Conservation (phyloP, 2,888 invertebrate species). For the Cheilosia grossa region DNA sequence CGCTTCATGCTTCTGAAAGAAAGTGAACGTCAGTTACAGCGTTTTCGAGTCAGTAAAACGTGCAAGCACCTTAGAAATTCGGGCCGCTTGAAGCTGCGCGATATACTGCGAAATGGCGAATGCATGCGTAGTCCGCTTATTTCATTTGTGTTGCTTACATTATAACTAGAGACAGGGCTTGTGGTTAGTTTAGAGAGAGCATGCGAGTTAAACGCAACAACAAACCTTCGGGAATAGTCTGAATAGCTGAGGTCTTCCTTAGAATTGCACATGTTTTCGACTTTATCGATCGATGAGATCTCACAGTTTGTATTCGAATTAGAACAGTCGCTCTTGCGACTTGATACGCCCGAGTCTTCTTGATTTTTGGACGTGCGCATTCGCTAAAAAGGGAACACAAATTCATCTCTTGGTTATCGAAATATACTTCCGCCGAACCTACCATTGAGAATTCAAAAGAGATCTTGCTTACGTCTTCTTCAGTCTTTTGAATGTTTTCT, state of each 20-base stretch:
- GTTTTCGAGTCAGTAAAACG: not conserved
- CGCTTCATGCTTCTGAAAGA: constrained; percentile 85
- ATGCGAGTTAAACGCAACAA: constrained; percentile 69
- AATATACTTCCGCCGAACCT: constrained; percentile 54
- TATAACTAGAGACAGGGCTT: constrained; percentile 78
- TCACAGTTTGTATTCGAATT: constrained; percentile 85
- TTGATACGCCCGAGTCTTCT: constrained; percentile 84
- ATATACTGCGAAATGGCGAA: constrained; percentile 81
- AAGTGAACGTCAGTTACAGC: not conserved
- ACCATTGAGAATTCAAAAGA: constrained; percentile 82
- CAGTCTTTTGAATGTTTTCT: constrained; percentile 80
- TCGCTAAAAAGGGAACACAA: constrained; percentile 75
- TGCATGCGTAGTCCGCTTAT: constrained; percentile 81
- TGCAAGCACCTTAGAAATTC: constrained; percentile 79
- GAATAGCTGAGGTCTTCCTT: constrained; percentile 81
- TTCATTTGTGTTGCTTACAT: constrained; percentile 81
- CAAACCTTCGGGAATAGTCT: constrained; percentile 84
- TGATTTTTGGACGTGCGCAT: constrained; percentile 78
- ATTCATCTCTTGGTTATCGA: not conserved
- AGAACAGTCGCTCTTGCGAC: constrained; percentile 84
- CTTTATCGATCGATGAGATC: constrained; percentile 84
- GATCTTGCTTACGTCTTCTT: constrained; percentile 78
- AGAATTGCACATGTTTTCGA: constrained; percentile 80
- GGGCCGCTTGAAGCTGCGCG: constrained; percentile 82
- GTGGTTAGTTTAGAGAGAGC: constrained; percentile 62